These are phyloP conservation scores for Oncorhynchus nerka DNA, from an alignment of 2,113 vertebrate genomes.

Conservation along the genomic window DNA sequence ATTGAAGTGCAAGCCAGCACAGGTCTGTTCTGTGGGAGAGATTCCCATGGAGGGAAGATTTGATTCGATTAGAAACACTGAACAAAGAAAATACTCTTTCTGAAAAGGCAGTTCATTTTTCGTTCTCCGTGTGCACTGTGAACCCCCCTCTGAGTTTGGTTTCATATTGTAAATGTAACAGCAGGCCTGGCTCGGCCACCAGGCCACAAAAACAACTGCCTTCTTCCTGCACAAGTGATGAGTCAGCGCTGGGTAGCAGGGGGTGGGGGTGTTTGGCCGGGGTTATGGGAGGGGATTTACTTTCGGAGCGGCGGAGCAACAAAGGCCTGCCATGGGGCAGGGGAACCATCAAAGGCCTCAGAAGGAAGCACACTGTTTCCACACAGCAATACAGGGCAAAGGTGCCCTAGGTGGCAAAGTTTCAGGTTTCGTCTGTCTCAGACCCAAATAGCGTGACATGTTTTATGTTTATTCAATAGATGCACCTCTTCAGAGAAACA, in stretches of 20 bases:
- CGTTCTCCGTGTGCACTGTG: not conserved
- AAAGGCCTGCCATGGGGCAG: constrained; percentile 29
- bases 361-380: constrained; percentile 64
- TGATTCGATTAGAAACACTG: not conserved
- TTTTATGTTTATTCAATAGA: no score
- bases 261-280: not conserved
- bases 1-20: not conserved
- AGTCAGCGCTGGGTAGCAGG: constrained; percentile 60
- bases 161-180: constrained; percentile 24
- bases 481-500: no score
- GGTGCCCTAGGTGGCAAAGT: constrained; percentile 19
- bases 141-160: constrained; percentile 27
- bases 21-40: not conserved
- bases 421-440: not conserved
- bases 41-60: not conserved
- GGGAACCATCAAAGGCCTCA: constrained; percentile 41
- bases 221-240: constrained; percentile 75
- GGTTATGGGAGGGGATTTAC: constrained; percentile 33
- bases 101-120: not conserved
- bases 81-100: not conserved
- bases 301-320: constrained; percentile 56
- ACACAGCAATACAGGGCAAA: constrained; percentile 49
- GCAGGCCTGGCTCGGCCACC: constrained; percentile 13
- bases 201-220: constrained; percentile 66
- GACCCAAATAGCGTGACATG: no score